Conservation (phyloP, 1,140 invertebrate genomes). For the Condylostylus longicornis region DNA sequence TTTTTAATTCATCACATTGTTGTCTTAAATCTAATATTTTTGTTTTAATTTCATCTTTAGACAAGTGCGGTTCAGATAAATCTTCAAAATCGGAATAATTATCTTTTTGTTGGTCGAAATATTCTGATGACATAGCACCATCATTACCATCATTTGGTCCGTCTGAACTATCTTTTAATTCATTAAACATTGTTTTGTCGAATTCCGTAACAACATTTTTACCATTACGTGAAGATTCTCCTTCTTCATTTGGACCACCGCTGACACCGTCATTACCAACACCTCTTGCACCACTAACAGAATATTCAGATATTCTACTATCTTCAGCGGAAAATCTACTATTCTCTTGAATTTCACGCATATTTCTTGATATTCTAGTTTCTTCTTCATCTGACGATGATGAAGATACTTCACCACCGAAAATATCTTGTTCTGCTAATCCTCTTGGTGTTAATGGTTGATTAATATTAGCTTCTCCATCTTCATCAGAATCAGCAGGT, state of each 20-base stretch:
- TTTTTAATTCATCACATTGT: conserved; percentile 56
- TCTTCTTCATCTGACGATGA: conserved; percentile 60
- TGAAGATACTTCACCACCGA: conserved; percentile 74
- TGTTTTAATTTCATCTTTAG: conserved; percentile 35
- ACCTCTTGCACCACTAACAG: conserved; percentile 4
- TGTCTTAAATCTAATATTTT: conserved; percentile 43
- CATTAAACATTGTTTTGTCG: conserved; percentile 22
- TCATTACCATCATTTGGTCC: conserved; percentile 8
- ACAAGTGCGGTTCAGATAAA: conserved; percentile 20
- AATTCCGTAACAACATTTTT: conserved; percentile 28
- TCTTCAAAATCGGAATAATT: conserved; percentile 24
- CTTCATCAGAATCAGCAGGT: conserved; percentile 23
- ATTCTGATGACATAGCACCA: conserved; percentile 7
- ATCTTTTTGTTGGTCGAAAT: conserved; percentile 21
- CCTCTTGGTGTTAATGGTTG: conserved; percentile 16
- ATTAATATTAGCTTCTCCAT: conserved; percentile 28
- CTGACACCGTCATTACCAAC: conserved; percentile 1
- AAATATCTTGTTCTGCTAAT: conserved; percentile 65
- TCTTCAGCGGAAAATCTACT: conserved; percentile 59
- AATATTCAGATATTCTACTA: conserved; percentile 56
- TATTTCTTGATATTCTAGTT: conserved; percentile 35
- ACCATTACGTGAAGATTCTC: conserved; percentile 13
- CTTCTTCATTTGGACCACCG: conserved; percentile 12
- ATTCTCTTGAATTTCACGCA: conserved; percentile 63
- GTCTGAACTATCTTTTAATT: conserved; percentile 22